Base-by-base conservation (phyloP, 2,113 vertebrate species). In the Noturus placidus region DNA sequence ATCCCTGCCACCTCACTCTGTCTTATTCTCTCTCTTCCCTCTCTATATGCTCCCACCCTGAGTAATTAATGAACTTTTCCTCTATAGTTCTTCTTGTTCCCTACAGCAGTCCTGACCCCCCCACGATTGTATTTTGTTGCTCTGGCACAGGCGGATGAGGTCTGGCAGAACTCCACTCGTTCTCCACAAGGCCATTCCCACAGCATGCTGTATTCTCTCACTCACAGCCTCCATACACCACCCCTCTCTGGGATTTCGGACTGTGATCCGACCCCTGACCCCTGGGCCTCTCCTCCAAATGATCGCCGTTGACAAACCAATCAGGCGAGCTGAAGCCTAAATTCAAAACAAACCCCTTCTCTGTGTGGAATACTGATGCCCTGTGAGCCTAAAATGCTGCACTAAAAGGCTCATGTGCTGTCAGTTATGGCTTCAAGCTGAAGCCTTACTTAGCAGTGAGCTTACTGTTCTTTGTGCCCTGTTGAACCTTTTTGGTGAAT, bases 21-120 rank as follows among this genome's bases (percentile, higher is more conserved):
- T 52, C 77, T 27, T 79, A 30, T 78, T 0, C 2, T 65, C 86
- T 82, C 63, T 74, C 10, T 59, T 69, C 63, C 42, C 72, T 27
- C 69, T 59, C 52, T 33, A 56, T 70, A 80, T 83, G 61, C 69
- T 56, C 74, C 78, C 50, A 72, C 77, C 83, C 86, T 56, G 42
- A 85, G 83, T 87, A 83, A 89, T 89, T 89, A 85, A 89, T 87
- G 69, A 85, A 85, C 65, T 74, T 83, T 81, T 89, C 69, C 56
- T 82, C 67, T 67, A 87, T 72, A 72, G 35, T 82, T 85, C 42
- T 78, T 30, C 83, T 82, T 85, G 89, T 87, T 85, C 89, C 77
- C 86, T 87, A 78, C 61, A 76, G 20, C 70, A 7, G 11, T 86
- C 69, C 79, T 76, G 79, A 46, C 67, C 87, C 80, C 88, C 61